Evolutionary conservation across 2,797 vertebrate species (phyloP), one percentile per base, ranked within the genome.

Genomic region (Chanos chanos): DNA sequence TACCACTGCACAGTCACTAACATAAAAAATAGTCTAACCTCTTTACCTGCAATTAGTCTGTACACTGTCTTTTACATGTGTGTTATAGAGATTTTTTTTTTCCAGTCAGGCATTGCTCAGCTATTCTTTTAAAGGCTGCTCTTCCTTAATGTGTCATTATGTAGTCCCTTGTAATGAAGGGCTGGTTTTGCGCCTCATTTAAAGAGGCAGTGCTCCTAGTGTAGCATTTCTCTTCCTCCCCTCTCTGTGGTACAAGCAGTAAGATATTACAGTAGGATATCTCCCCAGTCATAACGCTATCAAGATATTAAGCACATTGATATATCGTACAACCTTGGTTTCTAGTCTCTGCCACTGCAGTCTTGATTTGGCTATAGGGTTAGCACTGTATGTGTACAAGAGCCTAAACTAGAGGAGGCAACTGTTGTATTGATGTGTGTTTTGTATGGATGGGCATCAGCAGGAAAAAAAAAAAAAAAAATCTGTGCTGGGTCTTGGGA

Each of bases 1-100:
- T 74, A 70, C 71, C 59, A 58, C 33, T 3, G 48, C 66, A 63
- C 50, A 53, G 68, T 72, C 68, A 51, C 66, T 66, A 33, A 66
- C 66, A 66, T 48, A 39, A 37, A 47, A 53, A 43, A 45, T 49
- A 9, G 54, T 56, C 16, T 43, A 25, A 30, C 51, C 61, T 44
- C 43, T 62, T 28, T 45, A 15, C 18, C 48, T 47, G 16, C 19
- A 40, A 12, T 15, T n/a, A 25, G 36, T 16, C 54, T 48, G 24
- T n/a, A 30, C 18, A 45, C 18, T 15, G 13, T 18, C 1, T 19
- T 55, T 44, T n/a, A 49, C n/a, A n/a, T n/a, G n/a, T n/a, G 24
- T 33, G 12, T 16, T 30, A 21, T 19, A 30, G 40, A 28, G 39
- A 45, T 65, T 45, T 57, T 45, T 4, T 51, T 24, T 36, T 21